Evolutionary conservation across 2,113 vertebrate species (phyloP).

Genomic region (Siniperca chuatsi): DNA sequence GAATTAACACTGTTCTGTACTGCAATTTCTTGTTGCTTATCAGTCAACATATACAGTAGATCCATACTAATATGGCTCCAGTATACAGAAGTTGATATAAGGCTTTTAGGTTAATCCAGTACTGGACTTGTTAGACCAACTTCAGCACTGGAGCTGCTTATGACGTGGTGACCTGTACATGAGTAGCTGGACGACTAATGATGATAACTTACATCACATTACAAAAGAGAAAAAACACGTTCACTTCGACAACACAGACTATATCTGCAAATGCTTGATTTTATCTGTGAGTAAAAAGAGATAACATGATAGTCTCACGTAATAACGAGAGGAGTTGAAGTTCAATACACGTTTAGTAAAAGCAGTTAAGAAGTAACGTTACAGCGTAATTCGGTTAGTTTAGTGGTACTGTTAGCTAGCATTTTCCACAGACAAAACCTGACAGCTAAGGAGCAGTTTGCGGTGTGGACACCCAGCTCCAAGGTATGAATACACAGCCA

Average conservation of each 20-base stretch:
- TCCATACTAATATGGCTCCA: not conserved
- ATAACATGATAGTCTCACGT: not conserved
- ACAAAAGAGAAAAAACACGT: not conserved
- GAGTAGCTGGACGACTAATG: not conserved
- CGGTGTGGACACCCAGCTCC: not conserved
- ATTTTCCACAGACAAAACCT: not conserved
- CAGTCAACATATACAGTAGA: not conserved
- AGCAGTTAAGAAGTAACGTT: too few species aligned
- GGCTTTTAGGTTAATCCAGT: not conserved
- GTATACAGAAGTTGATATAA: not conserved
- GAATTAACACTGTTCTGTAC: not conserved
- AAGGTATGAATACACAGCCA: not conserved
- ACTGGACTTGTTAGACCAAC: not conserved
- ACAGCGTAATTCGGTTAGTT: not conserved
- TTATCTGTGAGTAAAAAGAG: not conserved
- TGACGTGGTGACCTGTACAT: not conserved
- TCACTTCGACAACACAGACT: not conserved
- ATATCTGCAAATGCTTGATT: not conserved
- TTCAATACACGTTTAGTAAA: not conserved
- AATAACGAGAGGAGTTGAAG: too few species aligned
- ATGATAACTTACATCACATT: not conserved
- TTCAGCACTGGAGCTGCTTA: not conserved
- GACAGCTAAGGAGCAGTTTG: constrained; percentile 8
- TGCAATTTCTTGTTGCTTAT: too few species aligned
- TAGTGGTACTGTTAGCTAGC: not conserved